Base-by-base conservation (phyloP, 1,140 invertebrate genomes). In the Magallana ariakensis region DNA sequence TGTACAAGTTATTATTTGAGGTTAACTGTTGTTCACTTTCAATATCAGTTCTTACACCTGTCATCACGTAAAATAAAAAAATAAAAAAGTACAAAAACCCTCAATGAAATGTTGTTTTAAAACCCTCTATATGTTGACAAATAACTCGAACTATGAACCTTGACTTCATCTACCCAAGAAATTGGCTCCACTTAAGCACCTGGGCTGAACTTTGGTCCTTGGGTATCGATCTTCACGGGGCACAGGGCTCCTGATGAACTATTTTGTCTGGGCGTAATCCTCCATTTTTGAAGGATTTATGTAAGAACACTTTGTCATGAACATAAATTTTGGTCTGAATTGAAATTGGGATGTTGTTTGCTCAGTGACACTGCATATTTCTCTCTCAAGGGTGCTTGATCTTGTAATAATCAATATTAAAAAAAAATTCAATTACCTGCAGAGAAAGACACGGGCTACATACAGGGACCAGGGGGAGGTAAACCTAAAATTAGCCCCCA, bases 311-410 rank as follows among this genome's bases (percentile, higher is more conserved):
- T 70, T 70, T 70, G n/a, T 70, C 19, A 11, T 70, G 66, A 26
- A 33, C 7, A 22, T 70, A 70, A 70, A 70, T 22, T 22, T 22
- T n/a, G 7, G 19, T 70, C 19, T 70, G 66, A 70, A 70, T 70
- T 70, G 66, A 70, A 70, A 70, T 70, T 22, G 19, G 11, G 66
- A 22, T 11, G 8, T 70, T 70, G 66, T 70, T 70, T 70, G 10
- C 22, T 70, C 66, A 70, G 66, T 70, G 66, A 70, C 66, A 22
- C 19, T 70, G 66, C 66, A 70, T 70, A 70, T 70, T 26, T 70
- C 66, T 22, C 10, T 70, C n/a, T 26, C 62, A 66, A 66, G 62
- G 62, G 19, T 22, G n/a, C 66, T 70, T 70, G 66, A 70, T 70
- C n/a, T 70, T 22, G 66, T 26, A 70, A 70, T 70, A 70, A 70